These are phyloP conservation scores for Syngnathus typhle DNA, from an alignment of 2,113 vertebrate genomes.

Conservation along the genomic window DNA sequence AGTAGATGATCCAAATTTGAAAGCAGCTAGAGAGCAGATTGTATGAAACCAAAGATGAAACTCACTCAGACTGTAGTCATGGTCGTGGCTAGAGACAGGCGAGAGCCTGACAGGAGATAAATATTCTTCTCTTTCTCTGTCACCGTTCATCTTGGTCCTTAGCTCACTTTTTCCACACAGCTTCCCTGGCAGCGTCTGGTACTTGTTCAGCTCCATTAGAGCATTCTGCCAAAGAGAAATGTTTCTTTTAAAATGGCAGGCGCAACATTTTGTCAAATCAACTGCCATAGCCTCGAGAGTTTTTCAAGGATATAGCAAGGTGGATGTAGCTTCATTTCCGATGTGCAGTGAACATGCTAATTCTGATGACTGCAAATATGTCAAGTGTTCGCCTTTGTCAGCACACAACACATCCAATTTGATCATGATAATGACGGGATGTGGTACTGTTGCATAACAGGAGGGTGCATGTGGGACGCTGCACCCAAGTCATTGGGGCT, in stretches of 20 bases:
- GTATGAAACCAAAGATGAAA: background rate
- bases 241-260: background rate
- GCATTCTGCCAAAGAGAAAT: conserved; percentile 60
- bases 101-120: conserved; percentile 46
- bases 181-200: conserved; percentile 88
- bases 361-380: background rate
- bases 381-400: background rate
- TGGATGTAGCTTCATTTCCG: background rate
- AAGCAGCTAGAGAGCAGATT: background rate
- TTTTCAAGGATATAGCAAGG: background rate
- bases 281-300: background rate
- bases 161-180: conserved; percentile 48
- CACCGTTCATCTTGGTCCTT: conserved; percentile 68
- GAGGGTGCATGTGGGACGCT: conserved; percentile 21
- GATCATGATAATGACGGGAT: background rate
- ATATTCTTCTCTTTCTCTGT: conserved; percentile 49
- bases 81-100: conserved; percentile 47
- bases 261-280: background rate
- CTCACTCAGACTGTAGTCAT: conserved; percentile 75
- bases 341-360: background rate
- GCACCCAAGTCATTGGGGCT: conserved; percentile 22
- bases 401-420: background rate
- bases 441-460: conserved; percentile 30
- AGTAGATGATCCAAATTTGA: too few species aligned
- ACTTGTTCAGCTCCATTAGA: conserved; percentile 73